Base-by-base conservation (phyloP, 1,140 invertebrate species). In the Periplaneta americana region DNA sequence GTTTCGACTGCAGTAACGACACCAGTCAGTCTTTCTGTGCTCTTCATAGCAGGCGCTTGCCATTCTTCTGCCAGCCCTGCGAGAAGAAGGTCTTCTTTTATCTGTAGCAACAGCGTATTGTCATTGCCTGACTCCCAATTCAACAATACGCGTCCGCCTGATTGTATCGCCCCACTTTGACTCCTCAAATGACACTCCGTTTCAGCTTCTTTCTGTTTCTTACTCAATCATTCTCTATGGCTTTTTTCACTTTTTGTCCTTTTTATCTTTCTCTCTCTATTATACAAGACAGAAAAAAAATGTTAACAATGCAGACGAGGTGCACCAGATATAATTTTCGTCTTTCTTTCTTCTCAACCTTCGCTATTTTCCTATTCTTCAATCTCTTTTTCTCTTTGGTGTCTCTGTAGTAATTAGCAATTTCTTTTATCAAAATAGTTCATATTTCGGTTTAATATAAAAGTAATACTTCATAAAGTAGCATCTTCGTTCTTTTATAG, bases 61-160 rank as follows among this genome's bases (percentile, higher is more conserved):
- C 48, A 66, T 66, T 66, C 48, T 66, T 28, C 6, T n/a, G 22
- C 2, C n/a, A 6, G 48, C 6, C 22, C 48, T 66, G 1, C 1
- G 28, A 13, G 13, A 66, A 66, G 11, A 66, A 66, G 11, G 13
- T 66, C n/a, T 28, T 66, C 48, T 11, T 18, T 79, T 79, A 35
- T 79, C 33, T 79, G 17, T 79, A 15, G 75, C 34, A 34, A 17
- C 33, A 33, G 32, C 32, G 75, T 34, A 39, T 79, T 79, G 78
- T 79, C 78, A 48, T 79, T 37, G 78, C 39, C 78, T 79, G 78
- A 79, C 78, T 34, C n/a, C 78, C 78, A 79, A 79, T 79, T 79
- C 78, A 79, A 79, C 78, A 79, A 15, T 79, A 33, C 34, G 35
- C 17, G 22, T n/a, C 39, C 34, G 4, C 35, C 35, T 37, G 78